A percentile compares a stretch with the other conserved stretches of the same genome.
These are phyloP conservation scores for Chrysolina oricalcia DNA, from an alignment of 2,888 invertebrate genomes.

Conservation along the genomic window DNA sequence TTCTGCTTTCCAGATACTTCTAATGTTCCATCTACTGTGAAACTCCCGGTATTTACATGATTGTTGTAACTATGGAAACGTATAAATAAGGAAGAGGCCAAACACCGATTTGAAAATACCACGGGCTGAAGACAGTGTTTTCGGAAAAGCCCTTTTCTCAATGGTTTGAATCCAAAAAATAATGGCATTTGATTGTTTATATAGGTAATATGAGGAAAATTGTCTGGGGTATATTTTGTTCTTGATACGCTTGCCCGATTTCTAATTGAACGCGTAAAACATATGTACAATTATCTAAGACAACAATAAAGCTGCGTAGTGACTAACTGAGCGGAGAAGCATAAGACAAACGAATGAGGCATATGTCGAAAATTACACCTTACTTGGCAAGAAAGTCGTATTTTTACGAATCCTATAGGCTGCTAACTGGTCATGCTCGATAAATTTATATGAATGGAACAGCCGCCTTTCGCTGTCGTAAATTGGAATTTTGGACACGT, in stretches of 20 bases:
- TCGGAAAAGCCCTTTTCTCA: no score
- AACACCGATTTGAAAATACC: no score
- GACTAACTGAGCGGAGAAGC: constrained; percentile 5
- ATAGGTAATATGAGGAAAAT: no score
- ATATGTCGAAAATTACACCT: constrained; percentile 8
- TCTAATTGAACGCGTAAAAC: constrained; percentile 6
- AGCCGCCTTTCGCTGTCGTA: not conserved
- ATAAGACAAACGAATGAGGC: not conserved
- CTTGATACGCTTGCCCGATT: not conserved
- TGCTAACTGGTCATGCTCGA: not conserved
- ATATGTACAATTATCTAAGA: constrained; percentile 13
- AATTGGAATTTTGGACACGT: constrained; percentile 4
- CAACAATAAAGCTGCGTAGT: constrained; percentile 3
- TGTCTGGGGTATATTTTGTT: not conserved
- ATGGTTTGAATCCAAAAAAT: no score
- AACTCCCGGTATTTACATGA: no score
- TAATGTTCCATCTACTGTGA: no score
- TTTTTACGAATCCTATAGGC: not conserved
- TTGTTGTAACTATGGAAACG: no score
- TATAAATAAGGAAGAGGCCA: no score
- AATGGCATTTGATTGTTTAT: no score
- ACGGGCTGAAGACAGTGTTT: no score
- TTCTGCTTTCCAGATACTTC: no score
- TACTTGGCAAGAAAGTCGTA: not conserved
- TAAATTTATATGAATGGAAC: not conserved